Percentiles rank a stretch among this genome's conserved stretches.
These are phyloP conservation scores for Aphaenogaster rudis DNA, from an alignment of 1,140 invertebrate genomes.

Conservation along the genomic window DNA sequence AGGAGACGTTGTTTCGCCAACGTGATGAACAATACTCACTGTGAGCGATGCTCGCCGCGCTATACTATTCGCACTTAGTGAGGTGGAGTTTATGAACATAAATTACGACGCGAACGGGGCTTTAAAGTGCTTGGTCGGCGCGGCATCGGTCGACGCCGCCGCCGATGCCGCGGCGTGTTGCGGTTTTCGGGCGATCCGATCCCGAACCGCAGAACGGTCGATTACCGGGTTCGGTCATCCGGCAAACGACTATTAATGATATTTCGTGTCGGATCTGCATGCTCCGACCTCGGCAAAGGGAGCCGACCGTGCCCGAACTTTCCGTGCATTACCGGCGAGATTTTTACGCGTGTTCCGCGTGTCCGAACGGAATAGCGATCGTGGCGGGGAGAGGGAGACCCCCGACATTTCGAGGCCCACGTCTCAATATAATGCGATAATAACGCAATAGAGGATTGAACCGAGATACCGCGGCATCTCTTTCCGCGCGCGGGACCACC, in stretches of 20 bases:
- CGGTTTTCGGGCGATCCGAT: constrained; percentile 81
- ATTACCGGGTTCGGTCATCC: constrained; percentile 85
- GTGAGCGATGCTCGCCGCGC: constrained; percentile 38
- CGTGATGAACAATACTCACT: constrained; percentile 26
- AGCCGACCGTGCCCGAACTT: constrained; percentile 73
- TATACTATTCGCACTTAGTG: constrained; percentile 61
- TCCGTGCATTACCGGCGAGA: constrained; percentile 63
- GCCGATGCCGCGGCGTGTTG: constrained; percentile 72
- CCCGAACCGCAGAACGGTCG: constrained; percentile 80
- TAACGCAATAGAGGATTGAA: constrained; percentile 74
- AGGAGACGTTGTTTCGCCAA: neutral
- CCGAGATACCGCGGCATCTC: constrained; percentile 58
- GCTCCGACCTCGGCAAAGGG: constrained; percentile 76
- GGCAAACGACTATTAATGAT: constrained; percentile 87
- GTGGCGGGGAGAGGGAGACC: constrained; percentile 49
- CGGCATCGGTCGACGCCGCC: constrained; percentile 26
- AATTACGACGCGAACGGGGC: constrained; percentile 73
- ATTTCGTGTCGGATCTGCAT: constrained; percentile 84
- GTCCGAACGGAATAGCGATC: constrained; percentile 50
- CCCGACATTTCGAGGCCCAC: constrained; percentile 54
- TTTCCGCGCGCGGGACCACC: constrained; percentile 31
- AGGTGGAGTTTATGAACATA: constrained; percentile 75
- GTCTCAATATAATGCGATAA: constrained; percentile 74
- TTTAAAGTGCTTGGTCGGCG: constrained; percentile 30
- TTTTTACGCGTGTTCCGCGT: constrained; percentile 67